Conservation (phyloP, 2,113 vertebrate species). For the Trogon melanurus region DNA sequence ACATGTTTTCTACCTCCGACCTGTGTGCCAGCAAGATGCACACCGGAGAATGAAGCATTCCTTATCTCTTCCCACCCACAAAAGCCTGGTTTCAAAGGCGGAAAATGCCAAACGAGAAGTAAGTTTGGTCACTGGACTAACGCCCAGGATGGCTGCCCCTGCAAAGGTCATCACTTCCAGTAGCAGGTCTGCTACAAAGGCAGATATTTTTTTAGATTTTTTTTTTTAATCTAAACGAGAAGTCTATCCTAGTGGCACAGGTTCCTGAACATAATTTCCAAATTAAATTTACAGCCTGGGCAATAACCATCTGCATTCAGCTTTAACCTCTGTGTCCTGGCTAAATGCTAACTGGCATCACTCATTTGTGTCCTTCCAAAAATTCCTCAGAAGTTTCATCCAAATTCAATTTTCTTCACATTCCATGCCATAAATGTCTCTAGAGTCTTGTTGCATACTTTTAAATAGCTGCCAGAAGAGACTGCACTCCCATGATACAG, state of each 20-base stretch:
- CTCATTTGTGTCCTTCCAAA: background rate
- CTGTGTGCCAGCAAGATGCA: background rate
- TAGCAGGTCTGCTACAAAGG: background rate
- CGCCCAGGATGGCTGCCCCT: background rate
- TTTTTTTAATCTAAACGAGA: background rate
- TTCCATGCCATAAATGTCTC: background rate
- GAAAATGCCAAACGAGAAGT: background rate
- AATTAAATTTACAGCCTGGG: background rate
- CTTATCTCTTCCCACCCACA: background rate
- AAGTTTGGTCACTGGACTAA: background rate
- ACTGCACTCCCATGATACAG: background rate
- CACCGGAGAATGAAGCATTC: background rate
- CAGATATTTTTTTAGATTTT: background rate
- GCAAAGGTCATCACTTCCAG: background rate
- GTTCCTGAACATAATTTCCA: background rate
- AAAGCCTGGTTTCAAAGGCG: background rate
- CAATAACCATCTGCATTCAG: background rate
- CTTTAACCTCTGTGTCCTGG: conserved; percentile 14
- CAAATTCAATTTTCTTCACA: conserved; percentile 54
- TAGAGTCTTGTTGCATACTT: background rate
- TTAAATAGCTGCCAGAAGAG: conserved; percentile 25
- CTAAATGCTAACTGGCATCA: conserved; percentile 2
- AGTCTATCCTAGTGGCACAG: background rate
- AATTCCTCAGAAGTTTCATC: conserved; percentile 28
- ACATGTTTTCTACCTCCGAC: background rate